phyloP scores from a whole-genome alignment of 2,113 vertebrate genomes.

The Melanerpes formicivorus region DNA sequence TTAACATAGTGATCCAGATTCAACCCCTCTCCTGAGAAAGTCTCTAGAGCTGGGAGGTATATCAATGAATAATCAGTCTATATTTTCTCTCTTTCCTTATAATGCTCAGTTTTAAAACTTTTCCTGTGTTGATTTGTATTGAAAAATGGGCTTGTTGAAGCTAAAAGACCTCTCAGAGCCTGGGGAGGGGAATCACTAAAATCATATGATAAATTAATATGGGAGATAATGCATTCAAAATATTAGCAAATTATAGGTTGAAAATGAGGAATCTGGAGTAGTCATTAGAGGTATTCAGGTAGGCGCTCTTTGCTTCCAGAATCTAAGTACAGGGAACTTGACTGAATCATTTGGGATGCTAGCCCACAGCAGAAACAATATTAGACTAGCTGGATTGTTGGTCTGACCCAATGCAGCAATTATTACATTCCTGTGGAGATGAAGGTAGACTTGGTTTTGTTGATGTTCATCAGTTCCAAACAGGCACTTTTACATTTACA shows the following conservation, averaged over 20 bases:
- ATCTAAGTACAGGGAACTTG: background rate
- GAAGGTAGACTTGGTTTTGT: background rate
- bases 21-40: background rate
- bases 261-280: background rate
- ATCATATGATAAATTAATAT: background rate
- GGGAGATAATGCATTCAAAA: background rate
- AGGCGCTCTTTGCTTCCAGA: background rate
- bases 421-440: background rate
- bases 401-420: background rate
- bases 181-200: background rate
- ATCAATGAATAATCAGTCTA: background rate
- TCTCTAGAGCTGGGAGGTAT: background rate
- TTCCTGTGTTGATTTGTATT: background rate
- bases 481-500: background rate
- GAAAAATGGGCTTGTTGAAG: background rate
- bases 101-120: background rate
- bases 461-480: background rate
- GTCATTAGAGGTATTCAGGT: background rate
- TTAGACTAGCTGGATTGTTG: background rate
- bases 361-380: background rate
- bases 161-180: background rate
- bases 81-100: background rate
- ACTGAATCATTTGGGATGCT: rapidly evolving
- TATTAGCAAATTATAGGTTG: background rate
- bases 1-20: background rate